Conservation (phyloP, 2,797 vertebrate species). For the Coendou prehensilis region DNA sequence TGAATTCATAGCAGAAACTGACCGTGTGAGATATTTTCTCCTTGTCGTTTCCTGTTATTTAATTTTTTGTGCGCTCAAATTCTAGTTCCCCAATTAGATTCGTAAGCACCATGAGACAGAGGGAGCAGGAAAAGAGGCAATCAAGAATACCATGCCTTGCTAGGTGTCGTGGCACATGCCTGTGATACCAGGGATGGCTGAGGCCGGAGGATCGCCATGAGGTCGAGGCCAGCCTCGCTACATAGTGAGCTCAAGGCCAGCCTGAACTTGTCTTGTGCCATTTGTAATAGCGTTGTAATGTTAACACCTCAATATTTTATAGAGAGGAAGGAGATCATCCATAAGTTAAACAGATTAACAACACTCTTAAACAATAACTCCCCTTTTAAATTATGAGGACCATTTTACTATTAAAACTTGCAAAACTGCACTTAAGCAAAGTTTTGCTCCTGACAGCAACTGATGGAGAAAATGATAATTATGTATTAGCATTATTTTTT, state of each 20-base stretch:
- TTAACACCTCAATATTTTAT: not conserved
- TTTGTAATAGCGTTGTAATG: not conserved
- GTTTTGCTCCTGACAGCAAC: not conserved
- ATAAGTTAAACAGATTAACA: not conserved
- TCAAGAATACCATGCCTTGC: not conserved
- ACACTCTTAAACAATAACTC: not conserved
- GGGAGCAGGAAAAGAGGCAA: not conserved
- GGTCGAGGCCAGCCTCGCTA: not conserved
- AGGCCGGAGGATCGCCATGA: not conserved
- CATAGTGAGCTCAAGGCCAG: not conserved
- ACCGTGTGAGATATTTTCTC: not conserved
- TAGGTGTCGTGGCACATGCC: not conserved
- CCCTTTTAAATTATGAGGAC: slow-evolving; percentile 6
- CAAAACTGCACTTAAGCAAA: not conserved
- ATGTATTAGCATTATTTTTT: not conserved
- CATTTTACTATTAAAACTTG: slow-evolving; percentile 45
- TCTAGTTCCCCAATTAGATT: not conserved
- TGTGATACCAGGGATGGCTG: not conserved
- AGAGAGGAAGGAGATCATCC: not conserved
- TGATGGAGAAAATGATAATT: not conserved
- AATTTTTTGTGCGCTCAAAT: not conserved
- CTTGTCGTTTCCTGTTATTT: not conserved
- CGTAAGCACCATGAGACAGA: not conserved
- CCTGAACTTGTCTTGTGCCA: not conserved
- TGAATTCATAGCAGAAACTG: not conserved